A percentile compares a stretch with the other conserved stretches of the same genome.
phyloP scores from a whole-genome alignment of 2,888 invertebrate genomes.

The Aphrophora alni region DNA sequence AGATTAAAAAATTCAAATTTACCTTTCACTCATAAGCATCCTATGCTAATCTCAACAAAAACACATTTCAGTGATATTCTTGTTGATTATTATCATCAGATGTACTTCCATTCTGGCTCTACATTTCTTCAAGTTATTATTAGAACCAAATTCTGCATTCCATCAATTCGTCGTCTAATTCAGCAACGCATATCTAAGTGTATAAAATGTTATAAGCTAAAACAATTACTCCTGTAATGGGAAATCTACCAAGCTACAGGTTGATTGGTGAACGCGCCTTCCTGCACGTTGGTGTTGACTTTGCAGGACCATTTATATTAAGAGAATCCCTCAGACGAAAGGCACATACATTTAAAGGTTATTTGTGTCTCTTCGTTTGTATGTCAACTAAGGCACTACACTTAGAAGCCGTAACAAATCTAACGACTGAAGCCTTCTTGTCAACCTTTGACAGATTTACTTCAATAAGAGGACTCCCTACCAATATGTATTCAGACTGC shows the following conservation, averaged over 20 bases:
- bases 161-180: not conserved
- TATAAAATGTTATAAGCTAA: conserved; percentile 29
- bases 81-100: conserved; percentile 26
- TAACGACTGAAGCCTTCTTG: conserved; percentile 43
- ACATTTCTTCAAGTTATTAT: not conserved
- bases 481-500: not conserved
- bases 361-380: conserved; percentile 39
- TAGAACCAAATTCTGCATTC: not conserved
- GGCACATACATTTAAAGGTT: conserved; percentile 27
- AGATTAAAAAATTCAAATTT: conserved; percentile 22
- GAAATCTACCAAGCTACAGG: conserved; percentile 34
- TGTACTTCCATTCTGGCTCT: not conserved
- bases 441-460: conserved; percentile 42
- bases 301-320: conserved; percentile 19
- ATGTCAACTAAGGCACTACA: conserved; percentile 38
- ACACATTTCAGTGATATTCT: conserved; percentile 28
- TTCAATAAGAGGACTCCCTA: conserved; percentile 37
- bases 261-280: conserved; percentile 30
- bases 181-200: conserved; percentile 2
- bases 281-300: conserved; percentile 28
- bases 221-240: conserved; percentile 31
- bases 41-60: conserved; percentile 21
- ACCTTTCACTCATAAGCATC: conserved; percentile 6
- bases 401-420: conserved; percentile 40
- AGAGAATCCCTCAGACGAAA: conserved; percentile 20